These are phyloP conservation scores for Oncorhynchus tshawytscha DNA, from an alignment of 2,113 vertebrate species.

Conservation along the genomic window DNA sequence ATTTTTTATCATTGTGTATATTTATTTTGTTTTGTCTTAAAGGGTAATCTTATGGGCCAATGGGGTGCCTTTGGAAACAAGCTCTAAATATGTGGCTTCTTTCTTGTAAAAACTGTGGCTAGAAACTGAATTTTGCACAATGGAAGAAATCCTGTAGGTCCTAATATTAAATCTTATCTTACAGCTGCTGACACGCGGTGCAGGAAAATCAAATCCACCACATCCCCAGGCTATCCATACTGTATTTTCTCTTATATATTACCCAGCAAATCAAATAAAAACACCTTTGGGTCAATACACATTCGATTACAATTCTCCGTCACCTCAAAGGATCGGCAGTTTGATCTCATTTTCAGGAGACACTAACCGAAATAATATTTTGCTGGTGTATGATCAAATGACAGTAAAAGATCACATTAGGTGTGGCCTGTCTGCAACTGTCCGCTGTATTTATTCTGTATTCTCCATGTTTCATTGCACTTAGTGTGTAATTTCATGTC, in stretches of 20 bases:
- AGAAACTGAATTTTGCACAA: background rate
- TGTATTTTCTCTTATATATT: constrained; percentile 14
- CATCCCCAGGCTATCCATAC: constrained; percentile 5
- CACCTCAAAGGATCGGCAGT: constrained; percentile 1
- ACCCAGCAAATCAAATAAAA: constrained; percentile 14
- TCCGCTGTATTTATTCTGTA: background rate
- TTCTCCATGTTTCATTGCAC: background rate
- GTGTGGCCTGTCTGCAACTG: background rate
- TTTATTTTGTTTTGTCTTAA: no score
- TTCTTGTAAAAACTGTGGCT: no score
- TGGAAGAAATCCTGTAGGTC: background rate
- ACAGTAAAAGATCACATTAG: constrained; percentile 3
- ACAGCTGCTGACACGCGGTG: background rate
- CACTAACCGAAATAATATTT: constrained; percentile 8
- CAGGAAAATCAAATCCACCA: constrained; percentile 5
- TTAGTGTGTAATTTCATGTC: constrained; percentile 1
- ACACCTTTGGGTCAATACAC: constrained; percentile 26
- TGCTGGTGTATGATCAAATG: background rate
- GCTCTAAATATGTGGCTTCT: background rate
- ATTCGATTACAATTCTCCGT: constrained; percentile 7
- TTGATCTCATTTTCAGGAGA: background rate
- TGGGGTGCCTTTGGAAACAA: background rate
- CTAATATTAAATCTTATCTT: background rate
- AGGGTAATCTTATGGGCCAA: no score
- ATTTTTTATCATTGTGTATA: background rate